Base-by-base conservation (phyloP, 2,797 vertebrate genomes). In the Crossoptilon crossoptilon region DNA sequence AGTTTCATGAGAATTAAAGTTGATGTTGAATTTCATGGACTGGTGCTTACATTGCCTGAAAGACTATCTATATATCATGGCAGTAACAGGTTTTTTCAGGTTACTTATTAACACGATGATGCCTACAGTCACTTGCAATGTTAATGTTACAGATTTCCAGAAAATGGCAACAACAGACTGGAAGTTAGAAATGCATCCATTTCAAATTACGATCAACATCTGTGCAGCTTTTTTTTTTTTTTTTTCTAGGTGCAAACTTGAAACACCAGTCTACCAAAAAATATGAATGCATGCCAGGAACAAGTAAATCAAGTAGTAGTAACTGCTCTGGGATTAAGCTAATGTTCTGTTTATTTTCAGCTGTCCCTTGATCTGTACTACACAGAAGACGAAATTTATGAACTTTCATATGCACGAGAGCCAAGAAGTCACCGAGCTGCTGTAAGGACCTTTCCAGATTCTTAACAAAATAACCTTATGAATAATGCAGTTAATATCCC, bases 321-420 rank as follows among this genome's bases (percentile, higher is more conserved):
- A n/a, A 21, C 33, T 63, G 35, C 24, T 90, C n/a, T 29, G 67
- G 26, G 22, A 51, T 51, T 95, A 93, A 97, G 72, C 21, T 48
- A 37, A 60, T 89, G 51, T 82, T 97, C 16, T 90, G 33, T 82
- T 96, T 92, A 37, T 75, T 96, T 96, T 48, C 97, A 99, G 99
- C 95, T 99, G 86, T 99, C 99, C 59, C 97, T 99, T 95, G 99
- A 99, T 92, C 98, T 99, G 75, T 99, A 99, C 97, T 99, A 99
- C 97, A 98, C 98, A 0, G 99, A 99, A 96, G 99, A 99, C 91
- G 99, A 99, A 96, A 99, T 99, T 95, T 99, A 99, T 60, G 99
- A 99, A 94, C 98, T 99, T 80, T 99, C 99, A 2, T 99, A 99
- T n/a, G 98, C 98, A 76, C 98, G 99, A 75, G 99, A 99, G 73